Base-by-base conservation (phyloP, 2,797 vertebrate species). In the Thalassophryne amazonica region DNA sequence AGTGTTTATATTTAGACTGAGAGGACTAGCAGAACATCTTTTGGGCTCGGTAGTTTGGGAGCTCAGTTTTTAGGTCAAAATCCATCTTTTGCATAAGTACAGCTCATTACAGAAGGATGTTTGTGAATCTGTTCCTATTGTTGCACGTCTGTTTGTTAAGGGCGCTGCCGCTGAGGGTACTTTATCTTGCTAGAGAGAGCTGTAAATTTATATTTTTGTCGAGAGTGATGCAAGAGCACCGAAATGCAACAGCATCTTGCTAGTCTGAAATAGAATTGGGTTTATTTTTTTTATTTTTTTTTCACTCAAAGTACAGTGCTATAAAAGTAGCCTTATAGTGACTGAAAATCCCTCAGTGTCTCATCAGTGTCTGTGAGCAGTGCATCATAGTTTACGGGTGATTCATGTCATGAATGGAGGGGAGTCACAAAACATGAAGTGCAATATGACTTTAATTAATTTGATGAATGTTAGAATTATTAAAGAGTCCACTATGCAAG, bases 1-100 rank as follows among this genome's bases (percentile, higher is more conserved):
- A 80, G 73, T 33, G 28, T 65, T 73, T 83, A 78, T 83, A 73
- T 81, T 60, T 78, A 81, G 59, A 61, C 48, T 8, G 68, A 68
- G 50, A 57, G 45, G 46, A 55, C 43, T 41, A 51, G 56, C 51
- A 47, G 60, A 54, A 39, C 4, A n/a, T 58, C 67, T 86, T 80
- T 80, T 48, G 69, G 73, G 60, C 78, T 54, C 33, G 24, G 56
- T 70, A 32, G 13, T 42, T 58, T 45, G 24, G 17, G 52, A 42
- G 21, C 49, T 69, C 54, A 2, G 25, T 72, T 63, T n/a, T 47
- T 50, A 49, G 66, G 67, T 73, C 67, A 75, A 41, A 76, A 49
- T 33, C 55, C 55, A n/a, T n/a, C 61, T 28, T 48, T 25, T 48
- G 39, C 41, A 14, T 20, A 36, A 43, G 53, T 47, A 58, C 52